Evolutionary conservation across 2,113 vertebrate genomes (phyloP).

Genomic region (Bubo bubo): DNA sequence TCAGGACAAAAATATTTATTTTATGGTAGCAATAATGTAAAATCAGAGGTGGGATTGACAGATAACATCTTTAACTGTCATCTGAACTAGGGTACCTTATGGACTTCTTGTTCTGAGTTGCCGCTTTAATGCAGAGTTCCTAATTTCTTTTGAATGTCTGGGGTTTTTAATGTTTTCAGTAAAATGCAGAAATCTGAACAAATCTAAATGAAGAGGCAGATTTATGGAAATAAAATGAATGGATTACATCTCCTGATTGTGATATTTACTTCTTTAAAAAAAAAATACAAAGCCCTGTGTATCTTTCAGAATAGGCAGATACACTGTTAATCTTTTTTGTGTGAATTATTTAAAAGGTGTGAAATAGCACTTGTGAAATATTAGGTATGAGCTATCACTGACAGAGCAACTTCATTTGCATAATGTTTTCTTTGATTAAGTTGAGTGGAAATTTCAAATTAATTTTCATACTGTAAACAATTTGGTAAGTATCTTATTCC

Average conservation of each 20-base stretch:
- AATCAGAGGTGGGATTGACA: neutral
- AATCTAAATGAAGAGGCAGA: neutral
- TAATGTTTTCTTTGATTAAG: neutral
- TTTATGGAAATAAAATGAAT: neutral
- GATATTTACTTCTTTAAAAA: neutral
- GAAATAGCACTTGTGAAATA: neutral
- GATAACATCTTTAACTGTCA: neutral
- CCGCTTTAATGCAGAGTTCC: neutral
- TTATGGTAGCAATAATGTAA: neutral
- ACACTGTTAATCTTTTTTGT: neutral
- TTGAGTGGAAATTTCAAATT: conserved; percentile 3
- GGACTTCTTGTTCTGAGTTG: neutral
- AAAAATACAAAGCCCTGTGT: neutral
- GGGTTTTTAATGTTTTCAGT: neutral
- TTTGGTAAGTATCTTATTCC: neutral
- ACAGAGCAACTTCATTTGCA: neutral
- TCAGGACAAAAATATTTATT: neutral
- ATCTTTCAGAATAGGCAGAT: neutral
- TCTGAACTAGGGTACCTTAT: neutral
- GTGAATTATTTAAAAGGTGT: neutral
- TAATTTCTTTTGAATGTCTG: neutral
- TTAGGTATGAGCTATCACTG: neutral
- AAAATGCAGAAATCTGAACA: neutral
- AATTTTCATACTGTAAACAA: conserved; percentile 2
- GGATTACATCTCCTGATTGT: neutral